Percentiles rank a stretch among this genome's conserved stretches.
These are phyloP conservation scores for Enteromius paludinosus DNA, from an alignment of 2,797 vertebrate genomes.

Conservation along the genomic window DNA sequence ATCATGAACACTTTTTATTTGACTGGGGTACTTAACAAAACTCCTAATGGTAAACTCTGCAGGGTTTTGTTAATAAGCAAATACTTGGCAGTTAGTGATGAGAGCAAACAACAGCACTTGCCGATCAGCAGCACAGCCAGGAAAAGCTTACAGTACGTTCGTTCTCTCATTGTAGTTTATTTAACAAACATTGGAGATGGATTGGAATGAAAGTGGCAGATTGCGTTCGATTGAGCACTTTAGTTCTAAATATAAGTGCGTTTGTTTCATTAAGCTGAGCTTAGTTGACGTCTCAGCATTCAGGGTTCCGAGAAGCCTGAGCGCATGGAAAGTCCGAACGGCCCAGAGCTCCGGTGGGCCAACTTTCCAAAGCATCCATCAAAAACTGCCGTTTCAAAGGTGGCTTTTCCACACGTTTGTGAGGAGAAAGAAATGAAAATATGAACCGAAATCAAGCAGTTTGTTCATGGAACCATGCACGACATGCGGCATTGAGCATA, in stretches of 20 bases:
- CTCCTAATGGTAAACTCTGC: constrained; percentile 25
- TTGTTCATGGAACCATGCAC: constrained; percentile 9
- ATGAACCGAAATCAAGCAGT: constrained; percentile 31
- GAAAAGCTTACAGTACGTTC: constrained; percentile 39
- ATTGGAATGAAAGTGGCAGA: constrained; percentile 39
- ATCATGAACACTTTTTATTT: constrained; percentile 27
- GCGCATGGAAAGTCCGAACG: constrained; percentile 56
- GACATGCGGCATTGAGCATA: constrained; percentile 14
- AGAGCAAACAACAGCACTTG: constrained; percentile 37
- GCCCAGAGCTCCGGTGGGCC: constrained; percentile 23
- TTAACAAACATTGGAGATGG: constrained; percentile 34
- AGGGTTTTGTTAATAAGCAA: constrained; percentile 51
- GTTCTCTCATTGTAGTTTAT: constrained; percentile 35
- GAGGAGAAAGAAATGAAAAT: constrained; percentile 34
- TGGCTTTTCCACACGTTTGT: constrained; percentile 43
- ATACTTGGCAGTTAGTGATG: constrained; percentile 34
- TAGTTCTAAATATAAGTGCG: constrained; percentile 55
- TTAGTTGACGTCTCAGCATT: constrained; percentile 30
- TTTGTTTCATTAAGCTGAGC: constrained; percentile 24
- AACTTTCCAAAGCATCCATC: constrained; percentile 61
- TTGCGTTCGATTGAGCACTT: constrained; percentile 42
- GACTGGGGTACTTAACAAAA: constrained; percentile 37
- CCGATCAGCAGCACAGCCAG: constrained; percentile 21
- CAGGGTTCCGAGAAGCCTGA: constrained; percentile 50
- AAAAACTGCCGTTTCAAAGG: constrained; percentile 49